Percentiles rank a stretch among this genome's conserved stretches.
phyloP scores from a whole-genome alignment of 1,140 invertebrate species.

The Drosophila virilis region DNA sequence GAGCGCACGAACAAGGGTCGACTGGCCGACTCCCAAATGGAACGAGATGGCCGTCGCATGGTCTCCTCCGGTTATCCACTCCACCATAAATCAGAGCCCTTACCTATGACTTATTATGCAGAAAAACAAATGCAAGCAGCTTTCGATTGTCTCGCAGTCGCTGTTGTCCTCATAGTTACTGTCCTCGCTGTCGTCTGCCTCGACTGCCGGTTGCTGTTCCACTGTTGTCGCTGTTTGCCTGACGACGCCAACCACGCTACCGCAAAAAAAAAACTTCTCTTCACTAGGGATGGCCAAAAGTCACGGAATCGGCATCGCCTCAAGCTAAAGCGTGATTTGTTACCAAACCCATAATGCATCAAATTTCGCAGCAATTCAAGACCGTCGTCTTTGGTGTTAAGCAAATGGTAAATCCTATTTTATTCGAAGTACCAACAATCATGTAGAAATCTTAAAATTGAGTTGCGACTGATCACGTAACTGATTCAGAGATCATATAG shows the following conservation, averaged over 20 bases:
- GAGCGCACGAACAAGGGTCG: conserved; percentile 80
- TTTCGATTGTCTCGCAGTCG: conserved; percentile 16
- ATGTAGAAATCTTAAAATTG: too few species aligned
- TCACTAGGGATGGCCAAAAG: conserved; percentile 42
- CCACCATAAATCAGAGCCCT: conserved; percentile 56
- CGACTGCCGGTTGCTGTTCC: conserved; percentile 56
- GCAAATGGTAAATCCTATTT: too few species aligned
- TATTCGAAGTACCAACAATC: too few species aligned
- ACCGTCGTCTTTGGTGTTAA: too few species aligned
- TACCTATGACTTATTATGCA: conserved; percentile 46
- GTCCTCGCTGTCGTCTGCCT: conserved; percentile 56
- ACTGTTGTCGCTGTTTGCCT: conserved; percentile 68
- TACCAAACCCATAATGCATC: too few species aligned
- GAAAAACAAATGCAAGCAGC: conserved; percentile 21
- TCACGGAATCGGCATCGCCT: neutral
- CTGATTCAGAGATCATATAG: too few species aligned
- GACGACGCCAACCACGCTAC: conserved; percentile 58
- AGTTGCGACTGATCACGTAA: too few species aligned
- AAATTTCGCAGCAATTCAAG: too few species aligned
- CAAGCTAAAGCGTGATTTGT: neutral
- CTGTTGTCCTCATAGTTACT: conserved; percentile 36
- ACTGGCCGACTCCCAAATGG: conserved; percentile 83
- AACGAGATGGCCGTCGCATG: conserved; percentile 44
- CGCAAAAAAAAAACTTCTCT: conserved; percentile 31
- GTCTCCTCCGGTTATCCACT: neutral